Base-by-base conservation (phyloP, 2,797 vertebrate species). In the Lepus oiostolus region DNA sequence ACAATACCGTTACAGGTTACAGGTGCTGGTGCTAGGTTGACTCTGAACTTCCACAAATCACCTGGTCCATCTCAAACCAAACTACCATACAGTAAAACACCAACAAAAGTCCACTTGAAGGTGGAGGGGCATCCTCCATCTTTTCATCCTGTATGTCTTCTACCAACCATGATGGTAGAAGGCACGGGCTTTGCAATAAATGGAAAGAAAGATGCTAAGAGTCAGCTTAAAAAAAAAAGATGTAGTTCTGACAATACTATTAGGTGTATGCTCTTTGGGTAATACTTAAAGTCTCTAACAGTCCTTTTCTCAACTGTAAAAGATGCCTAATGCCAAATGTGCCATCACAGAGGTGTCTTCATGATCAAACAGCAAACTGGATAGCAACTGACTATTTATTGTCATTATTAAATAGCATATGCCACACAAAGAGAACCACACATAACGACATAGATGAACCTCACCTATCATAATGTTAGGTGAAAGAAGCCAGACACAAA, bases 321-420 rank as follows among this genome's bases (percentile, higher is more conserved):
- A 79, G 47, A 54, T 62, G 16, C 47, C 60, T 52, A 88, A 75
- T 11, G 24, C n/a, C 86, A 85, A 81, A 77, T 52, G 77, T 28
- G 21, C 60, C 71, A 94, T 65, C 74, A 80, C 32, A 94, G 50
- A 35, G 50, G 22, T 47, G 16, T 63, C 81, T 84, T 87, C 76
- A 72, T 81, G 65, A 47, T 89, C 81, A 84, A 83, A 72, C 1
- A 95, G 67, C 80, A 63, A 92, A 89, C 16, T 79, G 65, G 52
- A 95, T 30, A 90, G 67, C 58, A 87, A 82, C 70, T 10, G 85
- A 91, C 68, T 65, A 80, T 28, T 92, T 88, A 87, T 13, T 87
- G 17, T 58, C 79, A 54, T 88, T 92, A 84, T 77, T 76, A 86
- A 96, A 75, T 30, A 91, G 30, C 19, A 93, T 89, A 63, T 77